Conservation (phyloP, 2,888 invertebrate species). For the Ochropacha duplaris region DNA sequence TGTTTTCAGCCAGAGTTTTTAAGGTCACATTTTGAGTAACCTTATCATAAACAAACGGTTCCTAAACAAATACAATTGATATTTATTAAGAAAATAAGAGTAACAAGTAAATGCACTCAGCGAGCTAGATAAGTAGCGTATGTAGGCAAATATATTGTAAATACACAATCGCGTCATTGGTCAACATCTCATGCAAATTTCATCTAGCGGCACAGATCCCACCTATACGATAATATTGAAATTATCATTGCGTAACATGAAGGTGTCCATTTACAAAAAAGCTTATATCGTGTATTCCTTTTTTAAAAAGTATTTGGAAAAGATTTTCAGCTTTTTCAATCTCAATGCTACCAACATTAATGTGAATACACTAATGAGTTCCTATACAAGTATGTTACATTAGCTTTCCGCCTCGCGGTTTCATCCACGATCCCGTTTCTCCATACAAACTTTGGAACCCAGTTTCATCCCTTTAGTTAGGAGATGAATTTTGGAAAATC, state of each 20-base stretch:
- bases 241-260: slow-evolving; percentile 42
- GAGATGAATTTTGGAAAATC: too few species aligned
- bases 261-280: slow-evolving; percentile 30
- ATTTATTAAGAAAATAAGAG: slow-evolving; percentile 8
- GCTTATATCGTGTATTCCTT: neutral
- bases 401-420: too few species aligned
- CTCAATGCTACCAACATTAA: too few species aligned
- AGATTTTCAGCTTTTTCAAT: too few species aligned
- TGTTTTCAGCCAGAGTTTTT: neutral
- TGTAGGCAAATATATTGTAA: slow-evolving; percentile 44
- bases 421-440: too few species aligned
- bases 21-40: neutral
- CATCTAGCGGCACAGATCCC: slow-evolving; percentile 62
- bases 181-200: slow-evolving; percentile 61
- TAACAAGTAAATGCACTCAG: slow-evolving; percentile 33
- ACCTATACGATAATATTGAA: slow-evolving; percentile 67
- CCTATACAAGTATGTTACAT: too few species aligned
- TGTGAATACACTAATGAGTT: too few species aligned
- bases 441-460: too few species aligned
- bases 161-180: slow-evolving; percentile 44
- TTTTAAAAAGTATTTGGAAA: neutral
- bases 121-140: slow-evolving; percentile 17
- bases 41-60: neutral
- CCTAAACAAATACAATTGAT: neutral
- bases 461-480: too few species aligned